A percentile compares a stretch with the other conserved stretches of the same genome.
These are phyloP conservation scores for Siniperca scherzeri DNA, from an alignment of 2,797 vertebrate genomes.

Conservation along the genomic window DNA sequence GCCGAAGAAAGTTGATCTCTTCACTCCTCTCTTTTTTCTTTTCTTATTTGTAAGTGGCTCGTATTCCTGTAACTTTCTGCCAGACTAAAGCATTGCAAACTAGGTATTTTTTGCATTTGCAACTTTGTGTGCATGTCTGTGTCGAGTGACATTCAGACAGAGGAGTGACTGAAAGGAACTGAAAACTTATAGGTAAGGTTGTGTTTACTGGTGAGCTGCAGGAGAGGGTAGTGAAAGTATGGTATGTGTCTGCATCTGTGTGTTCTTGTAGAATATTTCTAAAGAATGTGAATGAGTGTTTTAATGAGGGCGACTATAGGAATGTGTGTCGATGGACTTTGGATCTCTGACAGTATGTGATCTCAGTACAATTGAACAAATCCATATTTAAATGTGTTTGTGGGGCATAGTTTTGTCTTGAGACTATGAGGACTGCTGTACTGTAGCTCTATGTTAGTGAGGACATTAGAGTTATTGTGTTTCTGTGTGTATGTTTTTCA, in stretches of 20 bases:
- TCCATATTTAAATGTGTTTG: slow-evolving; percentile 22
- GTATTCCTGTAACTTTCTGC: slow-evolving; percentile 23
- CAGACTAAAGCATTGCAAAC: not conserved
- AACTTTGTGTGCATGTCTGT: slow-evolving; percentile 16
- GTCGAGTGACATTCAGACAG: slow-evolving; percentile 42
- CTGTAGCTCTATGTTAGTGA: slow-evolving; percentile 28
- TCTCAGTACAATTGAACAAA: slow-evolving; percentile 15
- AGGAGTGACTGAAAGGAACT: slow-evolving; percentile 44
- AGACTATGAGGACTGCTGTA: slow-evolving; percentile 1
- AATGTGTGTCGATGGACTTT: slow-evolving; percentile 61
- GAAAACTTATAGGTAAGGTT: slow-evolving; percentile 65
- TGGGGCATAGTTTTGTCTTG: slow-evolving; percentile 21
- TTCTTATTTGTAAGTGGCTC: slow-evolving; percentile 38
- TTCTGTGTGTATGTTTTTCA: slow-evolving; percentile 18
- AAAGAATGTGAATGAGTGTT: slow-evolving; percentile 18
- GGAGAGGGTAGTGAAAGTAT: slow-evolving; percentile 51
- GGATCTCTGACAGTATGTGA: slow-evolving; percentile 28
- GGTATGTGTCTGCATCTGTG: slow-evolving; percentile 22
- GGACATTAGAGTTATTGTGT: slow-evolving; percentile 61
- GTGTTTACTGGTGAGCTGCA: slow-evolving; percentile 28
- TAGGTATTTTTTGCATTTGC: not conserved
- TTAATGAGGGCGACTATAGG: not conserved
- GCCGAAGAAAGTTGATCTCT: slow-evolving; percentile 72
- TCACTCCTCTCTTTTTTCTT: slow-evolving; percentile 36
- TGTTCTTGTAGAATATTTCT: slow-evolving; percentile 24